These are phyloP conservation scores for Tenthredo distinguenda DNA, from an alignment of 2,888 invertebrate species.

Conservation along the genomic window DNA sequence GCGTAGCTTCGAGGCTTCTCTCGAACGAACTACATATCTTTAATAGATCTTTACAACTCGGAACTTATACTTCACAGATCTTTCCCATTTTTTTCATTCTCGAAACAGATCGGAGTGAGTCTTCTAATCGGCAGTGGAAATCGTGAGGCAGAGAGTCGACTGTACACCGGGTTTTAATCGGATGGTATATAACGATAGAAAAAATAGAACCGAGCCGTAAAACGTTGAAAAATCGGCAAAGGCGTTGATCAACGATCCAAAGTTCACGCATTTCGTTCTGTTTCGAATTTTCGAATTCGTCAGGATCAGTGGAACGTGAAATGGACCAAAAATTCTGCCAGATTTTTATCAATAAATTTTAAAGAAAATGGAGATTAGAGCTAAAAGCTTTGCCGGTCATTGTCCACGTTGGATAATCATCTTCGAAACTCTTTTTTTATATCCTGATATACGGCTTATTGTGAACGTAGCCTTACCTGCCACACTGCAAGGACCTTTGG, in stretches of 20 bases:
- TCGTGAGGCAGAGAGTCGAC: background rate
- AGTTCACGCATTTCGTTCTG: no score
- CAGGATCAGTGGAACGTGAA: no score
- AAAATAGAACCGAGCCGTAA: no score
- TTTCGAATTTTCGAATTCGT: no score
- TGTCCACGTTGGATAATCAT: background rate
- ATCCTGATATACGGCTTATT: background rate
- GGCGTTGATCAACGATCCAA: no score
- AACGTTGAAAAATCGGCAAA: no score
- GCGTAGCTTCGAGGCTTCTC: slow-evolving; percentile 11
- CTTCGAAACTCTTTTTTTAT: background rate
- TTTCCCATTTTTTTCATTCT: background rate
- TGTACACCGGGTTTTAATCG: background rate
- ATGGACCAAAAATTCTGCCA: no score
- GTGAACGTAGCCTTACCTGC: background rate
- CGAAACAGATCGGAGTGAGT: slow-evolving; percentile 23
- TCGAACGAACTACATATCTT: slow-evolving; percentile 14
- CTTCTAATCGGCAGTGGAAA: slow-evolving; percentile 9
- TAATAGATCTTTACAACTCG: slow-evolving; percentile 17
- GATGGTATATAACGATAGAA: background rate
- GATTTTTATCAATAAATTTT: no score
- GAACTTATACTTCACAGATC: background rate
- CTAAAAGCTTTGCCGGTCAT: background rate
- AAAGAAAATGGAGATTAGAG: no score
- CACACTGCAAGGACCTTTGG: background rate